phyloP scores from a whole-genome alignment of 2,888 invertebrate species.

The Aethes cnicana region DNA sequence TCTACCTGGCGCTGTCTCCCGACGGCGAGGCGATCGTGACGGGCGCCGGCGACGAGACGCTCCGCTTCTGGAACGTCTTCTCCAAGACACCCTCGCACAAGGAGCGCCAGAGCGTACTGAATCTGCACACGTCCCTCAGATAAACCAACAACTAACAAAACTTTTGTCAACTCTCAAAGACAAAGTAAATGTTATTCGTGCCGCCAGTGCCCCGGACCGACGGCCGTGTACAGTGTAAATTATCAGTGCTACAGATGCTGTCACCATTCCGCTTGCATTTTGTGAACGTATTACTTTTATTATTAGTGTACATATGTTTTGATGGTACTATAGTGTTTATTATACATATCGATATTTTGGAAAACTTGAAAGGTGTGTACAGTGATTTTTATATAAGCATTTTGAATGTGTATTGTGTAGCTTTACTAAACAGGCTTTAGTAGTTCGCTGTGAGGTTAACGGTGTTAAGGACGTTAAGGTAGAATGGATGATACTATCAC shows the following conservation, averaged over 20 bases:
- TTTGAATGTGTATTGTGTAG: neutral
- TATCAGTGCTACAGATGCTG: conserved; percentile 4
- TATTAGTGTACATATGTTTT: conserved; percentile 28
- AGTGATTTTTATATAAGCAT: neutral
- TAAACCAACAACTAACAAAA: conserved; percentile 45
- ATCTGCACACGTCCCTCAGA: conserved; percentile 91
- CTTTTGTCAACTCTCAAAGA: no score
- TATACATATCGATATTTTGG: conserved; percentile 9
- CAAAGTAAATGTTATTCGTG: no score
- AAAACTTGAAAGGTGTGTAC: conserved; percentile 10
- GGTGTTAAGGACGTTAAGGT: no score
- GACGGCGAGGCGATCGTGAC: conserved; percentile 99
- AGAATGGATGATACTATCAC: no score
- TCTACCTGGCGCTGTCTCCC: conserved; percentile 97
- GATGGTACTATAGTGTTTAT: conserved; percentile 14
- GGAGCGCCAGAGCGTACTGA: conserved; percentile 95
- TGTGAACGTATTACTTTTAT: conserved; percentile 6
- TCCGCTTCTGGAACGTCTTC: conserved; percentile 99
- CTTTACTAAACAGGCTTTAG: no score
- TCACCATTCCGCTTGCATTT: conserved; percentile 19
- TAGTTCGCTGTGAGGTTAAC: no score
- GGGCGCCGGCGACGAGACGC: conserved; percentile 98
- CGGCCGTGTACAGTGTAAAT: conserved; percentile 8
- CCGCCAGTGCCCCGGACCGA: no score
- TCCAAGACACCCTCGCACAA: conserved; percentile 97